Percentiles rank a stretch among this genome's conserved stretches.
Conservation (phyloP, 2,888 invertebrate species). For the Sarcophaga carnaria region DNA sequence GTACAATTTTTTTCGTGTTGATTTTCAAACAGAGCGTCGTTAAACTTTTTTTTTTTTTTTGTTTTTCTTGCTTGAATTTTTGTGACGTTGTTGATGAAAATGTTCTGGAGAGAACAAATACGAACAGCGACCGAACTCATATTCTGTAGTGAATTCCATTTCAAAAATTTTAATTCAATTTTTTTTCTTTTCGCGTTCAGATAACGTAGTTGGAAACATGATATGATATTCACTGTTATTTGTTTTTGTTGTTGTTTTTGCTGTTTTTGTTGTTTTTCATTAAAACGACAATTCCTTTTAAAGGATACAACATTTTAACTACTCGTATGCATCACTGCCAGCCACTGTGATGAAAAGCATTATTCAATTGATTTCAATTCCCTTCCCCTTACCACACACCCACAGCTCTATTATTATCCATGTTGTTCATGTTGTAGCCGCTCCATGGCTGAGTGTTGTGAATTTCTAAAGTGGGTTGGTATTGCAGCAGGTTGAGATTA, state of each 20-base stretch:
- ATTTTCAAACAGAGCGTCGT: slow-evolving; percentile 54
- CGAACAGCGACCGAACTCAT: slow-evolving; percentile 41
- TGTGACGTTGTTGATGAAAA: slow-evolving; percentile 51
- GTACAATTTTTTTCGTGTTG: slow-evolving; percentile 44
- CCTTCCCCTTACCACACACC: not conserved
- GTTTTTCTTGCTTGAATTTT: slow-evolving; percentile 7
- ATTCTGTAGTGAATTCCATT: slow-evolving; percentile 60
- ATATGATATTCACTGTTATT: slow-evolving; percentile 43
- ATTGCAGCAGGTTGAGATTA: slow-evolving; percentile 40
- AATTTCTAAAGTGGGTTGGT: slow-evolving; percentile 8
- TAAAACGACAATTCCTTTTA: slow-evolving; percentile 68
- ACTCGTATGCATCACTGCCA: slow-evolving; percentile 66
- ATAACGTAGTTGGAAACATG: slow-evolving; percentile 52
- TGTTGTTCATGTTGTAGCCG: not conserved
- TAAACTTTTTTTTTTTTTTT: slow-evolving; percentile 35
- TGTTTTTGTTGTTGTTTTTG: not conserved
- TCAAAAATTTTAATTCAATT: slow-evolving; percentile 77
- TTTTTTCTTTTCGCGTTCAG: slow-evolving; percentile 70
- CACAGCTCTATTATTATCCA: not conserved
- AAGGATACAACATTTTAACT: slow-evolving; percentile 64
- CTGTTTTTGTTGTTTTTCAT: slow-evolving; percentile 15
- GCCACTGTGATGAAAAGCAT: slow-evolving; percentile 68
- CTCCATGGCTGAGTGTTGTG: not conserved
- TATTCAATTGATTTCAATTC: slow-evolving; percentile 67
- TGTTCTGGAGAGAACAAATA: slow-evolving; percentile 3